Conservation (phyloP, 1,140 invertebrate genomes). For the Pseudoatta argentina region DNA sequence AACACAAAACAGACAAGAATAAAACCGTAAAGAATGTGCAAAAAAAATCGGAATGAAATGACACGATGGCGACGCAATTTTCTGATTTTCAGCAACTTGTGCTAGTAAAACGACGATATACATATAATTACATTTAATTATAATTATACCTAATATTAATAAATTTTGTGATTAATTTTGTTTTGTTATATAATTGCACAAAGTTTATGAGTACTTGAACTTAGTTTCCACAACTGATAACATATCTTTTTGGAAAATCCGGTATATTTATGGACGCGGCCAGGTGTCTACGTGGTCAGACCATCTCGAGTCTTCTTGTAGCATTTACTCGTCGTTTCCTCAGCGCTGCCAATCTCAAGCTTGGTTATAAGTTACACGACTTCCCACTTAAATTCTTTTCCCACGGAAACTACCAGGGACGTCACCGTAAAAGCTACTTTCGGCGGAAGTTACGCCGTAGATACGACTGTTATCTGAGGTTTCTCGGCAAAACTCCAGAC, state of each 20-base stretch:
- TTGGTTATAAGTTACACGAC: constrained; percentile 63
- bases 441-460: constrained; percentile 38
- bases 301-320: constrained; percentile 6
- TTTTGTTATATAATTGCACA: background rate
- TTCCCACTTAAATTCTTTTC: constrained; percentile 63
- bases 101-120: background rate
- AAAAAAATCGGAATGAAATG: background rate
- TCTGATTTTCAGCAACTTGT: background rate
- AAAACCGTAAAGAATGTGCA: background rate
- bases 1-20: background rate
- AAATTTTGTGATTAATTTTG: background rate
- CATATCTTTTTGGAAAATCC: constrained; percentile 13
- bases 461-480: constrained; percentile 52
- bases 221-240: background rate
- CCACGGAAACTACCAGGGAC: constrained; percentile 35
- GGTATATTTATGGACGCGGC: background rate
- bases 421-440: constrained; percentile 60
- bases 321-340: constrained; percentile 27
- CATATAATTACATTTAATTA: background rate
- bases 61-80: background rate
- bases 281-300: constrained; percentile 44
- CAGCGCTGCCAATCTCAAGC: constrained; percentile 54
- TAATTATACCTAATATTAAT: background rate
- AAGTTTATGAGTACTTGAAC: background rate
- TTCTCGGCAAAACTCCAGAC: constrained; percentile 20